Evolutionary conservation across 2,888 invertebrate genomes (phyloP), one percentile per base, ranked within the genome.

Genomic region (Cryptocephalus moraei): DNA sequence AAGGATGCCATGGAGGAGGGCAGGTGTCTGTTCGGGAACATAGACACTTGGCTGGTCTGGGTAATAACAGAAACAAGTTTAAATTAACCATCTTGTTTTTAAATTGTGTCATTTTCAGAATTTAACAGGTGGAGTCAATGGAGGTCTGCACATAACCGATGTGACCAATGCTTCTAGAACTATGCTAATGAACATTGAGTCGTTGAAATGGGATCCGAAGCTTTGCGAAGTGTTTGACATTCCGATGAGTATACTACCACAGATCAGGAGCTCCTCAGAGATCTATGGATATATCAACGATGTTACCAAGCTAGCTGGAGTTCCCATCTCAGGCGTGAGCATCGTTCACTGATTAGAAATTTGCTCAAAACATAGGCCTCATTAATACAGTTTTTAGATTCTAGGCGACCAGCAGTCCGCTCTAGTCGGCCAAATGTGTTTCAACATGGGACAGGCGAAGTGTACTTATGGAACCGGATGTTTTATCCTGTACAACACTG

Each of bases 21-120:
- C 11, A 77, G 78, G 48, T 89, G 91, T 62, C 73, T 84, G 60
- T 89, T 89, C 63, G 91, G 91, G 44, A 99, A 93, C 39, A 82
- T 97, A 9, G 97, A 97, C 67, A 82, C 91, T 1, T 99, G 97
- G 96, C 72, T 99, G 13, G 80, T 97, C 63, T 97, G 94, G 92
- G 64, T 64, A 58, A 49, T 11, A 47, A 41, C 11, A 32, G n/a
- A 9, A 39, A 34, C 22, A 22, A 6, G 6, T 4, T 22, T 22
- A 36, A 9, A 43, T 32, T 41, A 12, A 39, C 4, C 8, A 9
- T 10, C 13, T 14, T 38, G 14, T n/a, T 45, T 11, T 45, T 12
- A 4, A 36, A 33, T 39, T 10, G 31, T 14, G 12, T 10, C 41
- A 9, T 47, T 49, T 52, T 12, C 47, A 84, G 83, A 86, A 87